Evolutionary conservation across 2,888 invertebrate genomes (phyloP).

Genomic region (Xanthorhoe designata): DNA sequence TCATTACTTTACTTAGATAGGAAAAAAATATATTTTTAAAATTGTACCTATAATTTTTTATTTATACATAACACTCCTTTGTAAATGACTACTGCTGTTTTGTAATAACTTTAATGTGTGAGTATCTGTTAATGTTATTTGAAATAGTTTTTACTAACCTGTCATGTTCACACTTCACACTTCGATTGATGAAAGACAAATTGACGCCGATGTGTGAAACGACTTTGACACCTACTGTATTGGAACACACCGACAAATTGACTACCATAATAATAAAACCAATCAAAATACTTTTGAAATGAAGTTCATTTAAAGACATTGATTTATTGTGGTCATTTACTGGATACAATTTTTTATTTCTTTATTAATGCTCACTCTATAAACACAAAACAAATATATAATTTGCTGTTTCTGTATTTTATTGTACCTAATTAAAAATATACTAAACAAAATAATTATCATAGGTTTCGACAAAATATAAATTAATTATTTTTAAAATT

Average conservation of each 20-base stretch:
- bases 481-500: too few relatives aligned
- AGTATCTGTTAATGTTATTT: background rate
- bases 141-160: constrained; percentile 42
- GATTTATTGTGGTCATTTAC: background rate
- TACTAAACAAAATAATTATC: too few relatives aligned
- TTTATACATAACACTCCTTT: background rate
- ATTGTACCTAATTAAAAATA: too few relatives aligned
- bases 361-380: background rate
- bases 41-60: too few relatives aligned
- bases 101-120: background rate
- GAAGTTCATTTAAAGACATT: background rate
- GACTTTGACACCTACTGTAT: constrained; percentile 63
- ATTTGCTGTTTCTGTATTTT: too few relatives aligned
- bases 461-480: too few relatives aligned
- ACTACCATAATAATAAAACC: constrained; percentile 41
- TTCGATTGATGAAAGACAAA: constrained; percentile 68
- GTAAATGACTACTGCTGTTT: background rate
- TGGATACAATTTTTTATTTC: background rate
- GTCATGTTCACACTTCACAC: constrained; percentile 68
- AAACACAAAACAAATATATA: background rate
- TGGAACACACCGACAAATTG: constrained; percentile 41
- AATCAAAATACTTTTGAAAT: constrained; percentile 39
- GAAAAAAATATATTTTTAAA: too few relatives aligned
- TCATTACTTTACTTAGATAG: too few relatives aligned
- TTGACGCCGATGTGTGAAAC: constrained; percentile 69